Percentiles rank a stretch among this genome's conserved stretches.
These are phyloP conservation scores for Oreochromis spilurus DNA, from an alignment of 2,113 vertebrate genomes.

Conservation along the genomic window DNA sequence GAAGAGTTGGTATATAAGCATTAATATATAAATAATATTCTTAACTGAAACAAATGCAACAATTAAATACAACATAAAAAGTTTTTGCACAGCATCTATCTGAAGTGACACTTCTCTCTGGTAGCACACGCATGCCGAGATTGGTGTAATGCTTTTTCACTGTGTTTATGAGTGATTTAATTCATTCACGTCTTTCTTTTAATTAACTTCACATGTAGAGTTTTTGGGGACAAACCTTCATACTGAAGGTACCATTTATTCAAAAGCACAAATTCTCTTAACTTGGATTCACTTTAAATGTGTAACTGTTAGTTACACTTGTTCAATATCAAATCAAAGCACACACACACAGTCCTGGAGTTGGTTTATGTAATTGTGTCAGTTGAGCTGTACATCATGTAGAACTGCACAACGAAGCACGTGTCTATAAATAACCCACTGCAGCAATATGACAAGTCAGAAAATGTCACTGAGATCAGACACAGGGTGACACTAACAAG, in stretches of 20 bases:
- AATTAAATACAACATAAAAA: neutral
- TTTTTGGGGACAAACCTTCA: neutral
- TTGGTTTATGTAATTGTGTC: neutral
- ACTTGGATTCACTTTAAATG: neutral
- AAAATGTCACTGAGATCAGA: neutral
- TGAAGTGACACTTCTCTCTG: neutral
- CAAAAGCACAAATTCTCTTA: neutral
- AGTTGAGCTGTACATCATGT: neutral
- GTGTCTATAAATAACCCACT: conserved; percentile 15
- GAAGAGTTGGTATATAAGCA: neutral
- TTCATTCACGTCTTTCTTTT: neutral
- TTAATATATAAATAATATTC: neutral
- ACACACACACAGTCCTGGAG: neutral
- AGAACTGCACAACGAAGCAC: neutral
- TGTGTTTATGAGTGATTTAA: neutral
- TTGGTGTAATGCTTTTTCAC: neutral
- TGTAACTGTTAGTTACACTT: neutral
- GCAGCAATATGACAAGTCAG: neutral
- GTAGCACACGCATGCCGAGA: neutral
- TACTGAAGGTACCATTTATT: neutral
- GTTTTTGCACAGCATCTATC: neutral
- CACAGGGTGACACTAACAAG: neutral
- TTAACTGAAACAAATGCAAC: neutral
- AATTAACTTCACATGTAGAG: neutral
- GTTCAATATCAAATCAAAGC: neutral